Conservation (phyloP, 1,140 invertebrate genomes). For the Capitella teleta region DNA sequence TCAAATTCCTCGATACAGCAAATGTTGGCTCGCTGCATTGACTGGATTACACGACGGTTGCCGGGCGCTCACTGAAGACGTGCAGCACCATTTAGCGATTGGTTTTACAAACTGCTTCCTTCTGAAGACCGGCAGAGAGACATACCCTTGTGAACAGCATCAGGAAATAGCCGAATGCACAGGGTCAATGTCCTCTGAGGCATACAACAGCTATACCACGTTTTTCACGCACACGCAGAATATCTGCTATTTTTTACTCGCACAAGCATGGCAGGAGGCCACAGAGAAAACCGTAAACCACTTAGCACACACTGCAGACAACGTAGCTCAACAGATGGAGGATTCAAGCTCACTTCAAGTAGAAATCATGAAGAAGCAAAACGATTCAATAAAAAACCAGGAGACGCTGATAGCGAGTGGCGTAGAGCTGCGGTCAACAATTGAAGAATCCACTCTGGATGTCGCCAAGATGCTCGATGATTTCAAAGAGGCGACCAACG, state of each 20-base stretch:
- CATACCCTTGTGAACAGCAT: slow-evolving; percentile 46
- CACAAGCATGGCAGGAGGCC: slow-evolving; percentile 54
- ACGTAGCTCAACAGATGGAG: slow-evolving; percentile 46
- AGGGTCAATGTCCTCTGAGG: slow-evolving; percentile 47
- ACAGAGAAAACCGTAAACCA: slow-evolving; percentile 49
- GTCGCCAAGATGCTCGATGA: slow-evolving; percentile 45
- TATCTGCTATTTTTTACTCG: slow-evolving; percentile 56
- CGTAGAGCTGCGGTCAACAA: slow-evolving; percentile 35
- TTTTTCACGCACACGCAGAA: slow-evolving; percentile 60
- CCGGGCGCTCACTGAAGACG: slow-evolving; percentile 48
- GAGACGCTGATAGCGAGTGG: slow-evolving; percentile 46
- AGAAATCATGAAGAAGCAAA: slow-evolving; percentile 44
- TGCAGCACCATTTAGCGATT: slow-evolving; percentile 52
- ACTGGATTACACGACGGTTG: slow-evolving; percentile 47
- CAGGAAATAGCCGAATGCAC: slow-evolving; percentile 45
- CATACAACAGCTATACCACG: slow-evolving; percentile 52
- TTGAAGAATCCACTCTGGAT: slow-evolving; percentile 39
- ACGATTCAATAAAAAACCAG: slow-evolving; percentile 49
- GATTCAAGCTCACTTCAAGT: slow-evolving; percentile 35
- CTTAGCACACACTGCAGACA: slow-evolving; percentile 40
- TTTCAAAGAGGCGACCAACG: slow-evolving; percentile 45
- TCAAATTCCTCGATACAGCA: slow-evolving; percentile 47
- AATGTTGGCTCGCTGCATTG: slow-evolving; percentile 53
- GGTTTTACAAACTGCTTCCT: slow-evolving; percentile 58
- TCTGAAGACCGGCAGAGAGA: slow-evolving; percentile 47